Evolutionary conservation across 2,888 invertebrate species (phyloP).

Genomic region (Hipparchia semele): DNA sequence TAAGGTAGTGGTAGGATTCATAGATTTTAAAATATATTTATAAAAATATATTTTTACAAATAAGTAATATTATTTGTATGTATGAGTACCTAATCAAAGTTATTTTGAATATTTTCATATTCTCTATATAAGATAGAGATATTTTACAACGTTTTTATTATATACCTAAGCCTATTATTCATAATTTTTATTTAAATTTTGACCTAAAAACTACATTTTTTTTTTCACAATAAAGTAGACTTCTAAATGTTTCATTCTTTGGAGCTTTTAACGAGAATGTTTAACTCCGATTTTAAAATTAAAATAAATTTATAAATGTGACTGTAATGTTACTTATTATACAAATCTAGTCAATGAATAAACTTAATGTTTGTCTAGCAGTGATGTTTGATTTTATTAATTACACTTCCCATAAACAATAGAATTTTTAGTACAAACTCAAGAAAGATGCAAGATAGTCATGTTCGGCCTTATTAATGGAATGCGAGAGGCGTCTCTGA

Average conservation of each 20-base stretch:
- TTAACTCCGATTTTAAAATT: background rate
- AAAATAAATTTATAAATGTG: slow-evolving; percentile 3
- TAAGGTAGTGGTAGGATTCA: background rate
- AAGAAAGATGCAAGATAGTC: background rate
- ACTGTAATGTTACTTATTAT: slow-evolving; percentile 11
- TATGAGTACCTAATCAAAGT: too few relatives aligned
- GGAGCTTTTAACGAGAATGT: background rate
- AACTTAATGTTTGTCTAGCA: slow-evolving; percentile 39
- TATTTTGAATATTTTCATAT: too few relatives aligned
- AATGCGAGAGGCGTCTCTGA: background rate
- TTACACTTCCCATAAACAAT: background rate
- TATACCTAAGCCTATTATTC: too few relatives aligned
- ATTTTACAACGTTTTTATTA: too few relatives aligned
- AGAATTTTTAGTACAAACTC: background rate
- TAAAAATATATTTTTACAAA: background rate
- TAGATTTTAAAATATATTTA: background rate
- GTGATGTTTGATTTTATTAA: slow-evolving; percentile 27
- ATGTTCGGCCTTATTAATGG: background rate
- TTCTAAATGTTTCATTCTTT: background rate
- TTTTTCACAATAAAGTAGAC: background rate
- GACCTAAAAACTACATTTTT: too few relatives aligned
- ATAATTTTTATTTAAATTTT: too few relatives aligned
- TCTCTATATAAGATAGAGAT: too few relatives aligned
- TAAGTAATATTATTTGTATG: background rate
- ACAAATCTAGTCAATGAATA: slow-evolving; percentile 42